Percentiles rank a stretch among this genome's conserved stretches.
phyloP scores from a whole-genome alignment of 53 echinoderm and acorn worm genomes.

The Hippasteria phrygiana region DNA sequence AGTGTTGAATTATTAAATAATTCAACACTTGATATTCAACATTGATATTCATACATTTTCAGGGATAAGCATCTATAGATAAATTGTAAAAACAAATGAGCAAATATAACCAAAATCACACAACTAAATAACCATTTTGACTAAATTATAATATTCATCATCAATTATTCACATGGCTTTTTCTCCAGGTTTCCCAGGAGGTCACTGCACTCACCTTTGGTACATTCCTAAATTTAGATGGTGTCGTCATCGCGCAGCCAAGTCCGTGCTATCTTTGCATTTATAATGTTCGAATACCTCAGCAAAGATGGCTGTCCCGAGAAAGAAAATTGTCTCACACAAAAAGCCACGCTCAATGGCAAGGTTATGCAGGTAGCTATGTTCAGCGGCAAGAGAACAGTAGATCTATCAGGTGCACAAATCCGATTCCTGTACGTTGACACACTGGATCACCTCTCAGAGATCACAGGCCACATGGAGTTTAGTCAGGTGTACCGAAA shows the following conservation, averaged over 20 bases:
- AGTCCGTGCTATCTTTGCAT: constrained; percentile 40
- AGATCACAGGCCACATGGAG: constrained; percentile 5
- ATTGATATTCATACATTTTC: too few relatives aligned
- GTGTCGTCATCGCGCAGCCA: constrained; percentile 79
- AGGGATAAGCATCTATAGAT: too few relatives aligned
- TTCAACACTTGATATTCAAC: too few relatives aligned
- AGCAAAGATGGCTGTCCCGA: background rate
- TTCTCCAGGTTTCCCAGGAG: too few relatives aligned
- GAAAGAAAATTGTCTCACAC: background rate
- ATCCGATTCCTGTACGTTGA: constrained; percentile 13
- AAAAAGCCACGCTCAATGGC: too few relatives aligned
- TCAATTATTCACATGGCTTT: too few relatives aligned
- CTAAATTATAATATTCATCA: too few relatives aligned
- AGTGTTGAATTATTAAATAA: too few relatives aligned
- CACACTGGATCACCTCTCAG: too few relatives aligned
- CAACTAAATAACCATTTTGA: too few relatives aligned
- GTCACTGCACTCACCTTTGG: constrained; percentile 81
- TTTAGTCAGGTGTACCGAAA: background rate
- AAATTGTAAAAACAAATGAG: too few relatives aligned
- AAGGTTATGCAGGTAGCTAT: too few relatives aligned
- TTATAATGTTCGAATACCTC: background rate
- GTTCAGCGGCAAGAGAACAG: background rate
- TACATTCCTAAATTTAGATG: constrained; percentile 95
- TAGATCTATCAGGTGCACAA: background rate
- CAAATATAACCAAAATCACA: background rate